Percentiles rank a stretch among this genome's conserved stretches.
These are phyloP conservation scores for Spatulosminthurus flaviceps DNA, from an alignment of 2,888 invertebrate species.

Conservation along the genomic window DNA sequence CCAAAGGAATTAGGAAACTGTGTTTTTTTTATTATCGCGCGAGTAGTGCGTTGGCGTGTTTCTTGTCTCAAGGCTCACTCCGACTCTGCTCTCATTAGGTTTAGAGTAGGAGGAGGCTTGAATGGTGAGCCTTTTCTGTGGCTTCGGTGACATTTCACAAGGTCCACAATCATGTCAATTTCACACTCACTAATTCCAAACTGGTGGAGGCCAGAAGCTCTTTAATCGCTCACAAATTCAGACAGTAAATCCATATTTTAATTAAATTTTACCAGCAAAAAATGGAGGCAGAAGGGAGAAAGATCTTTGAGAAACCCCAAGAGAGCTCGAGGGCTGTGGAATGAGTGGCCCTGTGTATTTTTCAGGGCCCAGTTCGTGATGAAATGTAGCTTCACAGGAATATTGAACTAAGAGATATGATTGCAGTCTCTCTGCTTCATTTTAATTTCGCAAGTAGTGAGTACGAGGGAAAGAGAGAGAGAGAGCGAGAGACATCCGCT, in stretches of 20 bases:
- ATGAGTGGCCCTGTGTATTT: too few relatives aligned
- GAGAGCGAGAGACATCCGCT: neutral
- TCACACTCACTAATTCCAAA: neutral
- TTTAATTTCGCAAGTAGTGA: too few relatives aligned
- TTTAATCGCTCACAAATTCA: slow-evolving; percentile 8
- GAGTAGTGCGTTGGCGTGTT: too few relatives aligned
- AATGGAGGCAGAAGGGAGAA: neutral
- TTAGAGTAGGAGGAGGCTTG: neutral
- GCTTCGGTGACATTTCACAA: neutral
- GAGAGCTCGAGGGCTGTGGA: too few relatives aligned
- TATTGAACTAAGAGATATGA: too few relatives aligned
- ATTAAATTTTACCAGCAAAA: neutral
- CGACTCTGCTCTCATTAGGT: neutral
- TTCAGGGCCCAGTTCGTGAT: too few relatives aligned
- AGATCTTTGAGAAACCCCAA: neutral
- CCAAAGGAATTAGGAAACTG: too few relatives aligned
- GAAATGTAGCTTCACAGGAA: too few relatives aligned
- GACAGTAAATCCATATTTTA: slow-evolving; percentile 18
- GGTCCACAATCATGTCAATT: slow-evolving; percentile 11
- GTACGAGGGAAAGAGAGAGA: neutral
- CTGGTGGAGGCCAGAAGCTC: neutral
- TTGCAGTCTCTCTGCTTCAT: too few relatives aligned
- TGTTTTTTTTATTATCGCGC: too few relatives aligned
- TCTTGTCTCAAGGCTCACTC: too few relatives aligned
- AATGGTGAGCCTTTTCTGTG: neutral